Evolutionary conservation across 2,113 vertebrate genomes (phyloP).

Genomic region (Corydoras sp.): DNA sequence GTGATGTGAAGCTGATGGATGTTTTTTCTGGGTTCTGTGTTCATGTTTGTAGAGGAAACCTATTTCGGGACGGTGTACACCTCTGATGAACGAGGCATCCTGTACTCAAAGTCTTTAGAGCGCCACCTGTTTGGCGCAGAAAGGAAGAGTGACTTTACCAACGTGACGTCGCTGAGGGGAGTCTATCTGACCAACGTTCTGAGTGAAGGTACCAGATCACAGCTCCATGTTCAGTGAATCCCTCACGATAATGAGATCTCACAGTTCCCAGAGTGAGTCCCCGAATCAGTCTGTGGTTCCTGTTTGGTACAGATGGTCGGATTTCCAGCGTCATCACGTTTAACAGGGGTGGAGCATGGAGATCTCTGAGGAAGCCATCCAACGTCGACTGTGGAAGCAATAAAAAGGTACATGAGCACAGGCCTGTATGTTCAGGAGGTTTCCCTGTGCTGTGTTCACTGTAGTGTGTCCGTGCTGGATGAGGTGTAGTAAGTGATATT

Average conservation of each 20-base stretch:
- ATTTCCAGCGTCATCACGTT: constrained; percentile 72
- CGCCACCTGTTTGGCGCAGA: constrained; percentile 63
- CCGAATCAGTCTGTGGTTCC: background rate
- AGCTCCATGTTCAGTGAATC: background rate
- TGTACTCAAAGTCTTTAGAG: constrained; percentile 67
- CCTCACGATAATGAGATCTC: background rate
- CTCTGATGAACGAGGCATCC: constrained; percentile 59
- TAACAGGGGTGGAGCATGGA: constrained; percentile 67
- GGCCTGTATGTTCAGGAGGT: background rate
- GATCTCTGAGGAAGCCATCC: constrained; percentile 59
- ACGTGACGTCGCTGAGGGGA: constrained; percentile 62
- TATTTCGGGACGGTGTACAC: constrained; percentile 72
- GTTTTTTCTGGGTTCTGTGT: constrained; percentile 1
- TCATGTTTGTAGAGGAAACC: constrained; percentile 53
- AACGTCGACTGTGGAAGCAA: constrained; percentile 61
- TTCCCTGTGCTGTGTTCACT: background rate
- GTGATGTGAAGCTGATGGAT: background rate
- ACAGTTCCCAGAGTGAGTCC: too few species aligned
- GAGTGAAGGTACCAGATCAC: background rate
- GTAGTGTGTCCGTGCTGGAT: background rate
- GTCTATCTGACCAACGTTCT: constrained; percentile 66
- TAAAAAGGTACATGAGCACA: constrained; percentile 47
- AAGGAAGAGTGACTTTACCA: constrained; percentile 69
- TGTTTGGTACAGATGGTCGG: constrained; percentile 57
- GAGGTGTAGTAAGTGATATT: background rate